A percentile compares a stretch with the other conserved stretches of the same genome.
Conservation (phyloP, 2,797 vertebrate genomes). For the Lepilemur ruficaudatus region DNA sequence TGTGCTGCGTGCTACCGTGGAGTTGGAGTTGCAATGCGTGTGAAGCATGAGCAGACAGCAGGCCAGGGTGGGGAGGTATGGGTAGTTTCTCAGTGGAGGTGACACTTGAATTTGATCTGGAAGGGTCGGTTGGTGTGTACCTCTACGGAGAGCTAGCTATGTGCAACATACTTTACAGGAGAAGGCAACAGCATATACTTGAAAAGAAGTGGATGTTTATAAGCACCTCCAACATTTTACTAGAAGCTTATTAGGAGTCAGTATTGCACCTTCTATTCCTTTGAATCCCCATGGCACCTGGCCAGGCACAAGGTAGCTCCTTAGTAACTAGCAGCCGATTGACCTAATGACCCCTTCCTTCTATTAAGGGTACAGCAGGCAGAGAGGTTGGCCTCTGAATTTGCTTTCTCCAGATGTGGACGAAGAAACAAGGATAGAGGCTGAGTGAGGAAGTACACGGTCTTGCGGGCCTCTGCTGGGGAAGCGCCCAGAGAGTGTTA, state of each 20-base stretch:
- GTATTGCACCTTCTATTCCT: not conserved
- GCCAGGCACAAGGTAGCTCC: not conserved
- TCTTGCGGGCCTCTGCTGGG: not conserved
- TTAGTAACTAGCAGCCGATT: not conserved
- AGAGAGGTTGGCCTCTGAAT: not conserved
- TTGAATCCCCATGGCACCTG: not conserved
- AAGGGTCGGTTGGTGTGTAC: not conserved
- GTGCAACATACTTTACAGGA: not conserved
- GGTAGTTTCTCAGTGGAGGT: not conserved
- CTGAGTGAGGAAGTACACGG: not conserved
- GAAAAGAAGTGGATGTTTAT: not conserved
- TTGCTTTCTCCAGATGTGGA: not conserved
- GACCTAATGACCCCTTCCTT: not conserved
- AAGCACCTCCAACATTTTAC: not conserved
- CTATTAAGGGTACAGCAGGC: not conserved
- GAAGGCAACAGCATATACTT: not conserved
- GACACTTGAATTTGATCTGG: not conserved
- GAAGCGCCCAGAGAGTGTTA: not conserved
- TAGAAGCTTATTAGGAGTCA: not conserved
- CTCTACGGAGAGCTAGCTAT: not conserved
- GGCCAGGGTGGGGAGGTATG: not conserved
- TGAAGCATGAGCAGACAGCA: not conserved
- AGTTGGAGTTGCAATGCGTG: not conserved
- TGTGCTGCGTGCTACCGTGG: not conserved
- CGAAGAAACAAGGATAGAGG: not conserved